Base-by-base conservation (phyloP, 2,797 vertebrate genomes). In the Sebastes iracundus region DNA sequence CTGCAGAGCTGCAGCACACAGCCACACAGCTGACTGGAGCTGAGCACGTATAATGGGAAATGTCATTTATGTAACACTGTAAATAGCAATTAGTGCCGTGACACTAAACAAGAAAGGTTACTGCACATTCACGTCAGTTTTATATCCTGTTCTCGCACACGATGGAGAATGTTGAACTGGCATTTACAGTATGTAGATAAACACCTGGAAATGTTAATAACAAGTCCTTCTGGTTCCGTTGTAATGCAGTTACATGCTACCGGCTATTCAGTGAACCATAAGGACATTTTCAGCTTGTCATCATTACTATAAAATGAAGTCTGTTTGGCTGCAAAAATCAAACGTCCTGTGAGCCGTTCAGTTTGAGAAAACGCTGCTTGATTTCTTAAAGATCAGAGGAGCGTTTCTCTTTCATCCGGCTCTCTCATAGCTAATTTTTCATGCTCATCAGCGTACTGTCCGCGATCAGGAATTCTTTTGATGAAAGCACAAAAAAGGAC, bases 1-100 rank as follows among this genome's bases (percentile, higher is more conserved):
- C 65, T 83, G 64, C 64, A 38, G 60, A 77, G 73, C 84, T 73
- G 72, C 75, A 46, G 68, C 79, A 14, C 27, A 59, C 33, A 7
- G 12, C 71, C 72, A 38, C 72, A 23, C 77, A 25, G 72, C 81
- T 11, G 67, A 27, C 67, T 55, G 72, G 53, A 4, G 72, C 75
- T 58, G 20, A 79, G 66, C 75, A 62, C 52, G 18, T 14, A 78
- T 60, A 73, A 85, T 67, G 68, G 59, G 55, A 81, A 79, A 81
- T 80, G 79, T 79, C 72, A 59, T 70, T 87, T 85, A 80, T 70
- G 68, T 81, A 74, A 75, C 63, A 5, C 75, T 32, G 73, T 81
- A 77, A 84, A 90, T 46, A 88, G 53, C 20, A 55, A 81, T 87
- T 80, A 84, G 32, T 74, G 64, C 52, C 18, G 3, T 66, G 35